These are phyloP conservation scores for Struthidea cinerea DNA, from an alignment of 2,113 vertebrate species.

Conservation along the genomic window DNA sequence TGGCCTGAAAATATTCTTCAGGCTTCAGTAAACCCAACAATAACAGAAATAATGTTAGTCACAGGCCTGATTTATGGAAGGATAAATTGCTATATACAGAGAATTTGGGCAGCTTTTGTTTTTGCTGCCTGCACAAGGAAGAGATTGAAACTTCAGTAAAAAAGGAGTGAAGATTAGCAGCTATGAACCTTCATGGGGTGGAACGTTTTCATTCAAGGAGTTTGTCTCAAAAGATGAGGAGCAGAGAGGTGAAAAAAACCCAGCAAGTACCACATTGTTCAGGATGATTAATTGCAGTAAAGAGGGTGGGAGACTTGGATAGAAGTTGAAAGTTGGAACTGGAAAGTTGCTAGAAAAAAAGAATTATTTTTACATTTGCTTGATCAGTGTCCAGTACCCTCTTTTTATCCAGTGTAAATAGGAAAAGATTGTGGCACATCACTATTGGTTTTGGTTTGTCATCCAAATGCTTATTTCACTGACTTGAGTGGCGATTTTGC, in stretches of 20 bases:
- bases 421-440: neutral
- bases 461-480: neutral
- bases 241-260: rapidly evolving
- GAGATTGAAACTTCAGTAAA: neutral
- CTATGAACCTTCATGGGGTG: neutral
- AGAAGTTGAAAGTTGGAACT: neutral
- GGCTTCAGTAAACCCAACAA: neutral
- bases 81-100: neutral
- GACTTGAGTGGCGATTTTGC: neutral
- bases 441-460: neutral
- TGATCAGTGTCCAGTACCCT: neutral
- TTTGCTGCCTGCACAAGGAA: neutral
- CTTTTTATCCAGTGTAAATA: conserved; percentile 42
- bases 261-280: neutral
- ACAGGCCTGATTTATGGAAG: neutral
- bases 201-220: neutral
- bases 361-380: neutral
- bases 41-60: neutral
- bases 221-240: neutral
- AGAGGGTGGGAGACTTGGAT: neutral
- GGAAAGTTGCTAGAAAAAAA: neutral
- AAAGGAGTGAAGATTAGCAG: neutral
- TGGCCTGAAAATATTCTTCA: neutral
- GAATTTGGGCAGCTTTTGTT: neutral
- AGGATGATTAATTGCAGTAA: neutral